phyloP scores from a whole-genome alignment of 1,140 invertebrate genomes.

The Aphelenchoides besseyi region DNA sequence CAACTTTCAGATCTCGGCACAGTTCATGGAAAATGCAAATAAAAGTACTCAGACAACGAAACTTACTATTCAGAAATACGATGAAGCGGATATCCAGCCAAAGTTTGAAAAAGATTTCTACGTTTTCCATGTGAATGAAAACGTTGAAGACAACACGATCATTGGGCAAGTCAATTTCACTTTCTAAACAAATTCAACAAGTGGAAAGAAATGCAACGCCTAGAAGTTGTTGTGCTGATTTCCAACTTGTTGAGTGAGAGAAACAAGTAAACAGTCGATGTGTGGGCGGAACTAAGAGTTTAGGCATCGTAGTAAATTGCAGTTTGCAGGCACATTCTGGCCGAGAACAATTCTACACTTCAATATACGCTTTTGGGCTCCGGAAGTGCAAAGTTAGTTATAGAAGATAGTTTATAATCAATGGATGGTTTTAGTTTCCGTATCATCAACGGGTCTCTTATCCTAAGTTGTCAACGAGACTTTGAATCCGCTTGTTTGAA shows the following conservation, averaged over 20 bases:
- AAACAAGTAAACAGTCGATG: no score
- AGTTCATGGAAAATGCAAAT: not conserved
- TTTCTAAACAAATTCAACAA: no score
- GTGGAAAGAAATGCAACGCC: no score
- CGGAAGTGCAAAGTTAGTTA: constrained; percentile 12
- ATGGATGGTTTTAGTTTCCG: constrained; percentile 13
- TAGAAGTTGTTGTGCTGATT: no score
- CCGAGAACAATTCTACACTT: not conserved
- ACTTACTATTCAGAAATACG: constrained; percentile 6
- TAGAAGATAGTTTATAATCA: not conserved
- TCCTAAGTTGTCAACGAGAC: constrained; percentile 12
- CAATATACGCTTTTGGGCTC: constrained; percentile 21
- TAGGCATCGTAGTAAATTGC: no score
- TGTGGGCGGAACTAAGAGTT: no score
- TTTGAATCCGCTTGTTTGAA: constrained; percentile 14
- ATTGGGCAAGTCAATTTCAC: no score
- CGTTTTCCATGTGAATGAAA: not conserved
- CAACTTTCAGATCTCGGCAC: constrained; percentile 5
- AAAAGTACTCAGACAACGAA: not conserved
- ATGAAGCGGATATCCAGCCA: constrained; percentile 9
- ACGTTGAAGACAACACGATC: not conserved
- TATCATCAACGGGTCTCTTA: constrained; percentile 22
- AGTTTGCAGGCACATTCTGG: constrained; percentile 18
- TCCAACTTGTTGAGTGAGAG: no score
- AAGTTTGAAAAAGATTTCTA: constrained; percentile 1